Evolutionary conservation across 2,797 vertebrate species (phyloP), one percentile per base, ranked within the genome.

Genomic region (Antennarius maculatus): DNA sequence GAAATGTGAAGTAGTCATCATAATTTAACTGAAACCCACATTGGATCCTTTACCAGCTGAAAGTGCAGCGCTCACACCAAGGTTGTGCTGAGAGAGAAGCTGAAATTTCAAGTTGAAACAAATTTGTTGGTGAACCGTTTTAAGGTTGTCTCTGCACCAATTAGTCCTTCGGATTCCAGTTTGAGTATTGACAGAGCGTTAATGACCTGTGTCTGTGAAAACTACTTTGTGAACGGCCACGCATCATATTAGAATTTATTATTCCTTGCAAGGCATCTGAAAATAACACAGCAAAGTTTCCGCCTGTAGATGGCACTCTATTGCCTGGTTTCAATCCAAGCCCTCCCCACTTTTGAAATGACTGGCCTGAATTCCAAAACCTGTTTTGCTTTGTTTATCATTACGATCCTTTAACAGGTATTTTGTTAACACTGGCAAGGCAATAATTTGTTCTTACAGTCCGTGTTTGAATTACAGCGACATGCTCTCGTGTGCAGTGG

Each of bases 221-320:
- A n/a, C 7, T 34, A 46, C 59, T 72, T 27, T 31, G 29, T 11
- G 29, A 45, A 77, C 53, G 61, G 28, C 13, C 64, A 37, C 34
- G 53, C 28, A 16, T 56, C 61, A 54, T 77, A 23, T 69, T 28
- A 58, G 54, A 42, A 34, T 52, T 53, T 71, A 46, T 66, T 55
- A 37, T 43, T 63, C 60, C 59, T 53, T 69, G 45, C 54, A 48
- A 53, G 60, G 66, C 56, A 52, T 69, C 55, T 56, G 48, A 42
- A 54, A 50, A 70, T 47, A 68, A 51, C 11, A 61, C 64, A 76
- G 63, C 29, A 75, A 62, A 54, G 42, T 39, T 65, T 81, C 78
- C n/a, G 70, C 90, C 91, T 91, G 87, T 86, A 92, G 91, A 88
- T 92, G 91, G 90, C 87, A 81, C 85, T 86, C 81, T 91, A 71